Conservation (phyloP, 2,888 invertebrate species). For the Cartodere bifasciata region DNA sequence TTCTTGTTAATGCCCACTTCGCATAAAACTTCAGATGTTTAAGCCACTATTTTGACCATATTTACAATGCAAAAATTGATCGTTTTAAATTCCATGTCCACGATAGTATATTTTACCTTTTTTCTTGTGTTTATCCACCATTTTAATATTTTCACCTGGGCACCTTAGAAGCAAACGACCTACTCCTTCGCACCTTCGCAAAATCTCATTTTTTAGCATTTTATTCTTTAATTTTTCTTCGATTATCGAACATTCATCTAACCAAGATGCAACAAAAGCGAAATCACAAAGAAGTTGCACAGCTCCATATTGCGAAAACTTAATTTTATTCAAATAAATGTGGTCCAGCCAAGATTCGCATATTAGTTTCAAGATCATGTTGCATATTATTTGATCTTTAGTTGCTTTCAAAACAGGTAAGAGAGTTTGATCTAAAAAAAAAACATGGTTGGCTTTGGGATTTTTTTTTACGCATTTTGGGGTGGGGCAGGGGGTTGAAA, state of each 20-base stretch:
- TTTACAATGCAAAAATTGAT: too few relatives aligned
- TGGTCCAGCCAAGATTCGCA: slow-evolving; percentile 83
- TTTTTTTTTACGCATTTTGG: too few relatives aligned
- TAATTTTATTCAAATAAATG: slow-evolving; percentile 68
- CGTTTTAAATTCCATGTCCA: too few relatives aligned
- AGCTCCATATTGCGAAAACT: slow-evolving; percentile 71
- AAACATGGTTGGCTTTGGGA: too few relatives aligned
- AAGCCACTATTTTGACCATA: too few relatives aligned
- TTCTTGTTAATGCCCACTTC: too few relatives aligned
- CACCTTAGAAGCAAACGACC: slow-evolving; percentile 65
- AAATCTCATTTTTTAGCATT: slow-evolving; percentile 48
- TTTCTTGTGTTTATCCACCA: slow-evolving; percentile 36
- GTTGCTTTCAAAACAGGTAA: slow-evolving; percentile 68
- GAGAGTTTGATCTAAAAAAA: slow-evolving; percentile 63
- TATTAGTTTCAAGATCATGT: slow-evolving; percentile 67
- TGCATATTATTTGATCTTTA: slow-evolving; percentile 56
- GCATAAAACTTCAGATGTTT: too few relatives aligned
- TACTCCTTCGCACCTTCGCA: slow-evolving; percentile 74
- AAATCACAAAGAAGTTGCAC: slow-evolving; percentile 71
- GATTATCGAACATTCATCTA: slow-evolving; percentile 47
- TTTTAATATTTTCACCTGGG: slow-evolving; percentile 74
- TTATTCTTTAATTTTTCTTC: slow-evolving; percentile 41
- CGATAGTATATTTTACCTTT: too few relatives aligned
- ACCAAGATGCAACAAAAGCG: slow-evolving; percentile 64
- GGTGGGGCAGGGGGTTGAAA: too few relatives aligned